phyloP scores from a whole-genome alignment of 1,140 invertebrate species.

The Vanessa tameamea region DNA sequence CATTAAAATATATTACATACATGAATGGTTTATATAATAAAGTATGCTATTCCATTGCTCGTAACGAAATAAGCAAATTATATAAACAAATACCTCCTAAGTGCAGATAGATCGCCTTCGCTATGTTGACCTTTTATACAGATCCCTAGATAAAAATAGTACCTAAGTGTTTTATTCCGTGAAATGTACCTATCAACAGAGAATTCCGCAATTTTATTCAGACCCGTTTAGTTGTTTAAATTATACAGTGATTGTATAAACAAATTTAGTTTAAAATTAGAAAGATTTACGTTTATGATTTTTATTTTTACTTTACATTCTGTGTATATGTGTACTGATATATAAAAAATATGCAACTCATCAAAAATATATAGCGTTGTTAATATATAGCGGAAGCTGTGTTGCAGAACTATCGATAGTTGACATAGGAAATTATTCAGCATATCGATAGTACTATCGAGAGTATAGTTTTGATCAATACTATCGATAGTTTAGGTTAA shows the following conservation, averaged over 20 bases:
- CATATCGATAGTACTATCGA: no score
- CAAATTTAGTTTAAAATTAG: conserved; percentile 32
- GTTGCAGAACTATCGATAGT: no score
- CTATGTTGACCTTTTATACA: conserved; percentile 1
- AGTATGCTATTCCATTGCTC: no score
- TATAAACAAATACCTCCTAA: not conserved
- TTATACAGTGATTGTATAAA: conserved; percentile 1
- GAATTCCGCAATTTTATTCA: conserved; percentile 10
- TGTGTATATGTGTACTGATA: not conserved
- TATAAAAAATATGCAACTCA: conserved; percentile 5
- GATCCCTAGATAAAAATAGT: conserved; percentile 17
- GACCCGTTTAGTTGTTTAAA: conserved; percentile 14
- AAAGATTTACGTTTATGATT: conserved; percentile 18
- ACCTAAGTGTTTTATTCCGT: conserved; percentile 11
- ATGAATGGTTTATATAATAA: no score
- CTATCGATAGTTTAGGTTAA: no score
- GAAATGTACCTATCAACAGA: not conserved
- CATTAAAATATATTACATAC: no score
- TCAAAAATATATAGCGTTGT: conserved; percentile 13
- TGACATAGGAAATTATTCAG: no score
- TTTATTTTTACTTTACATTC: conserved; percentile 15
- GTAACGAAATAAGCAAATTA: not conserved
- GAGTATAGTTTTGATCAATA: no score
- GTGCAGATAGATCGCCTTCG: not conserved
- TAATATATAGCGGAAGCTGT: no score